Evolutionary conservation across 2,888 invertebrate genomes (phyloP), one percentile per base, ranked within the genome.

Genomic region (Choreutis nemorana): DNA sequence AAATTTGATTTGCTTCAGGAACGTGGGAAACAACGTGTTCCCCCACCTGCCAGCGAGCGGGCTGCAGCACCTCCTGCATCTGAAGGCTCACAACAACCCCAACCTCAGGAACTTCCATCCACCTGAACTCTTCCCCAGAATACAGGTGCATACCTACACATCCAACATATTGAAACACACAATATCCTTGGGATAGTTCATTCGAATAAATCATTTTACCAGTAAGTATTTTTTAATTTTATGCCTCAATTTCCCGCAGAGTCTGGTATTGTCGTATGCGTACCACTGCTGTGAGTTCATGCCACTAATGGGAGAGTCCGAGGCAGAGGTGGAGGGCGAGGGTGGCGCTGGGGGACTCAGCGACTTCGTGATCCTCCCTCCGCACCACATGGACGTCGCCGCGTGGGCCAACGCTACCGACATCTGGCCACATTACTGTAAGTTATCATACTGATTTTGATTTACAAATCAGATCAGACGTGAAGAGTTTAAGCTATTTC

Each of bases 231-330:
- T n/a, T n/a, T n/a, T n/a, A n/a, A n/a, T n/a, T n/a, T n/a, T n/a
- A n/a, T n/a, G n/a, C n/a, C n/a, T n/a, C n/a, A n/a, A n/a, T n/a
- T n/a, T n/a, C n/a, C n/a, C n/a, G 6, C 67, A 91, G 73, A 89
- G 88, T 7, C 80, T 96, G 52, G 87, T 91, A 22, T 75, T 97
- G 21, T 91, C 95, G 1, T 97, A 96, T 68, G 96, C 97, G 41
- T 97, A 97, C 73, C 97, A 97, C 63, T 97, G 97, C 75, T 97
- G 97, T 71, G 89, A 92, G 38, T 95, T 92, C 71, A 64, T 91
- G 51, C 87, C 89, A 25, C 67, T 87, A 44, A 81, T 84, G 44
- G 36, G 77, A 78, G 27, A 42, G n/a, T n/a, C 77, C 68, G 11
- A 44, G 21, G 77, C 83, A 14, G 85, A 88, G 86, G 56, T 58